Evolutionary conservation across 2,797 vertebrate genomes (phyloP), one percentile per base, ranked within the genome.

Genomic region (Telmatherina bonti): DNA sequence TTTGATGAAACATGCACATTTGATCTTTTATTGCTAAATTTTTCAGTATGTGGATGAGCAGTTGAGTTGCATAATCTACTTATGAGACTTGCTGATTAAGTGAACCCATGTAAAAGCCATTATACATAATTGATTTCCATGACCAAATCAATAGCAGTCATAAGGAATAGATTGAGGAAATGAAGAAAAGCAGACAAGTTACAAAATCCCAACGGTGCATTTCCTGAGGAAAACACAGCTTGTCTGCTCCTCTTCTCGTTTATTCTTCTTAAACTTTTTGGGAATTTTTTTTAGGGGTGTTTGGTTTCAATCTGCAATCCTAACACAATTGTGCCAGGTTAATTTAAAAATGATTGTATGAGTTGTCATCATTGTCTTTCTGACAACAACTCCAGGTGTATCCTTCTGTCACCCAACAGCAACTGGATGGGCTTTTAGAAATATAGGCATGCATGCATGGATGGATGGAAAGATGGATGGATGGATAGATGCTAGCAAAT

Each of bases 111-210:
- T 64, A 49, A 60, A 79, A 56, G 58, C 62, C 36, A 27, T 58
- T 75, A 77, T 79, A 67, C 38, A 38, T 79, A 27, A 85, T 78
- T 84, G 76, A 84, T 85, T 83, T 30, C 49, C 64, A 75, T 71
- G 73, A 59, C 59, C 24, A 47, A 67, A 73, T 86, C 72, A 80
- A 85, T 79, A 72, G 15, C 33, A 38, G 29, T 77, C 67, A 75
- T 70, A 67, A 26, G 69, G 33, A 73, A 70, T n/a, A 58, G n/a
- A 67, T 60, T 65, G 20, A 58, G 51, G 27, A 22, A 68, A 73
- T 43, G 60, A 26, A 20, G 15, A 36, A 55, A 15, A 66, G 27
- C 57, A 58, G 16, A 66, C 47, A n/a, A 52, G 27, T 43, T 58
- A 45, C 11, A 60, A 45, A 63, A 54, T 61, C 35, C 51, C 54